Evolutionary conservation across 2,113 vertebrate species (phyloP).

Genomic region (Megaleporinus macrocephalus): DNA sequence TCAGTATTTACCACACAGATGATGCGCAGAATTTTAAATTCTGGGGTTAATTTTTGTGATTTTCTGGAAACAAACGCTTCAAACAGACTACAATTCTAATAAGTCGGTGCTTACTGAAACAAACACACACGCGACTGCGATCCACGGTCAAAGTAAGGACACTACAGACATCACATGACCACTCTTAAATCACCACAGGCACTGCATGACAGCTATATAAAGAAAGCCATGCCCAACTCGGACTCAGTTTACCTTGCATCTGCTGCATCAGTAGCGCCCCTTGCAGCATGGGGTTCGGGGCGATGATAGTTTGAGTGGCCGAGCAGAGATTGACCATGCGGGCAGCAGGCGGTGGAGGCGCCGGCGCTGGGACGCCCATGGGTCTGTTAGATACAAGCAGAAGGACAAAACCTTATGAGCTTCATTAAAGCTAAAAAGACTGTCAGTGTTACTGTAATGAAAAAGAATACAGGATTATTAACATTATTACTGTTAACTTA

Average conservation of each 20-base stretch:
- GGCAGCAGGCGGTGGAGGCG: slow-evolving; percentile 76
- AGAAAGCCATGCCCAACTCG: background rate
- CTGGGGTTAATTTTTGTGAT: no score
- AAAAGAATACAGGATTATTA: no score
- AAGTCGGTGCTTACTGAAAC: no score
- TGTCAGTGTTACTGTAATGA: no score
- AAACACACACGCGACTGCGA: no score
- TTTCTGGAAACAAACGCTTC: no score
- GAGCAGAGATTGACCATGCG: slow-evolving; percentile 89
- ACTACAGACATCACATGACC: background rate
- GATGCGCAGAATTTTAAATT: no score
- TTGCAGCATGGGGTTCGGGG: slow-evolving; percentile 89
- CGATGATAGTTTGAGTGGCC: slow-evolving; percentile 84
- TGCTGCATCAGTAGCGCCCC: slow-evolving; percentile 94
- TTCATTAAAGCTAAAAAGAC: no score
- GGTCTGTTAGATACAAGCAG: slow-evolving; percentile 57
- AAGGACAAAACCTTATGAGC: background rate
- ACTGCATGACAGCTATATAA: background rate
- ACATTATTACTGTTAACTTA: no score
- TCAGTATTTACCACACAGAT: no score
- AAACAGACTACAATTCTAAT: no score
- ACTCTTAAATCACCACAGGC: background rate
- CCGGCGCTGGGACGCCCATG: slow-evolving; percentile 67
- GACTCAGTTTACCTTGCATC: slow-evolving; percentile 87
- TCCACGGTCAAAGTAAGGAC: background rate